These are phyloP conservation scores for Leucopsar rothschildi DNA, from an alignment of 2,113 vertebrate species.

Conservation along the genomic window DNA sequence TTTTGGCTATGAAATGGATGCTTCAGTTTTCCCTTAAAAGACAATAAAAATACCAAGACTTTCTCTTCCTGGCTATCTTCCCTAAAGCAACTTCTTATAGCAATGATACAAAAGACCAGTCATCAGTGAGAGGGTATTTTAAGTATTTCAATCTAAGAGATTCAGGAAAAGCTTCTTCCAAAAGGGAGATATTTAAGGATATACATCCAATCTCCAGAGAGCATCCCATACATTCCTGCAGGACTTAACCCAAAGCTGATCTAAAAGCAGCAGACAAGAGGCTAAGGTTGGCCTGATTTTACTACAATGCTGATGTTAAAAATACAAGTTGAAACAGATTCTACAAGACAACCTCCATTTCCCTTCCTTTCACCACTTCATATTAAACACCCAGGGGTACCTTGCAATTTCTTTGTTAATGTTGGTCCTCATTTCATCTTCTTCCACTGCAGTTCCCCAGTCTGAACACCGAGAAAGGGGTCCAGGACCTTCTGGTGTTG, in stretches of 20 bases:
- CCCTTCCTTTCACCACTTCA: neutral
- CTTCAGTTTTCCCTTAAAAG: neutral
- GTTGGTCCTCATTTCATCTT: slow-evolving; percentile 84
- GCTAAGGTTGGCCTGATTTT: neutral
- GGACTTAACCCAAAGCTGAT: neutral
- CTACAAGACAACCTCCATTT: neutral
- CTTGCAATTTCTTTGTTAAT: slow-evolving; percentile 88
- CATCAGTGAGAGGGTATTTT: neutral
- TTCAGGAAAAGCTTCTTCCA: neutral
- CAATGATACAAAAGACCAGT: fast-evolving
- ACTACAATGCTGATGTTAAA: neutral
- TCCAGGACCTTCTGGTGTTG: slow-evolving; percentile 87
- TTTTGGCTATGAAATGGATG: neutral
- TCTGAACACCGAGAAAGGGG: slow-evolving; percentile 80
- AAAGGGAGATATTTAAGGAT: neutral
- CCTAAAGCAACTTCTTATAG: neutral
- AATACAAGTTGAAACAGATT: neutral
- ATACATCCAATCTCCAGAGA: neutral
- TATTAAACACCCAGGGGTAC: slow-evolving; percentile 38
- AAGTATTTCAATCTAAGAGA: neutral
- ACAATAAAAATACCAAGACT: neutral
- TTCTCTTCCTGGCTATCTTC: neutral
- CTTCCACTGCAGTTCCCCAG: slow-evolving; percentile 90
- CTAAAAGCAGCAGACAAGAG: neutral
- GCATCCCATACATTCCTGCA: neutral